Conservation (phyloP, 1,140 invertebrate species). For the Brachionus calyciflorus region DNA sequence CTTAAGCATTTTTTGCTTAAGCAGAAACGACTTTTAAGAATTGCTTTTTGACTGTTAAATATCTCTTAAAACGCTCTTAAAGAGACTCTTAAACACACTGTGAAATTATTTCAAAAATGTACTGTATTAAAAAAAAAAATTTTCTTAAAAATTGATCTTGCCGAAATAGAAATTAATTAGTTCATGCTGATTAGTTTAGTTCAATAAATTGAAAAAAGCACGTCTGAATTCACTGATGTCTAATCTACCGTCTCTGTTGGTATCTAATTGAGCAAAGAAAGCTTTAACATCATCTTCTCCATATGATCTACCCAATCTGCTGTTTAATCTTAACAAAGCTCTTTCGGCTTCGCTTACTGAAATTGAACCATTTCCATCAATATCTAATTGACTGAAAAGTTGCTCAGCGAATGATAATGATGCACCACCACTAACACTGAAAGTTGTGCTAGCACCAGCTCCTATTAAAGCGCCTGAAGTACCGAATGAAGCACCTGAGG, state of each 20-base stretch:
- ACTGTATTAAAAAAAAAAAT: too few relatives aligned
- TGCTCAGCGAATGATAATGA: background rate
- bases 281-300: slow-evolving; percentile 42
- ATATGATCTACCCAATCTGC: slow-evolving; percentile 29
- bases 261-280: slow-evolving; percentile 8
- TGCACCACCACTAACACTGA: background rate
- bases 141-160: too few relatives aligned
- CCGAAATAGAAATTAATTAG: background rate
- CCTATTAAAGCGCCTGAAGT: background rate
- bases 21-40: too few relatives aligned
- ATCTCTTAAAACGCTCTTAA: too few relatives aligned
- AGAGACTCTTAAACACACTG: too few relatives aligned
- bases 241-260: slow-evolving; percentile 11
- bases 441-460: background rate
- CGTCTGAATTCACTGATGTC: slow-evolving; percentile 19
- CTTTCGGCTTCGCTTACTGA: slow-evolving; percentile 32
- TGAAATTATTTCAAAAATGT: too few relatives aligned
- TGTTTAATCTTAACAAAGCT: slow-evolving; percentile 29
- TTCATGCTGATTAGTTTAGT: background rate
- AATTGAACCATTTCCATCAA: background rate
- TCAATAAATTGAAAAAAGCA: slow-evolving; percentile 38
- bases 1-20: too few relatives aligned
- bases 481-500: background rate
- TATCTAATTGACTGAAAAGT: slow-evolving; percentile 38
- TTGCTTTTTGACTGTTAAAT: too few relatives aligned